Evolutionary conservation across 2,888 invertebrate genomes (phyloP).

Genomic region (Tetragnatha montana): DNA sequence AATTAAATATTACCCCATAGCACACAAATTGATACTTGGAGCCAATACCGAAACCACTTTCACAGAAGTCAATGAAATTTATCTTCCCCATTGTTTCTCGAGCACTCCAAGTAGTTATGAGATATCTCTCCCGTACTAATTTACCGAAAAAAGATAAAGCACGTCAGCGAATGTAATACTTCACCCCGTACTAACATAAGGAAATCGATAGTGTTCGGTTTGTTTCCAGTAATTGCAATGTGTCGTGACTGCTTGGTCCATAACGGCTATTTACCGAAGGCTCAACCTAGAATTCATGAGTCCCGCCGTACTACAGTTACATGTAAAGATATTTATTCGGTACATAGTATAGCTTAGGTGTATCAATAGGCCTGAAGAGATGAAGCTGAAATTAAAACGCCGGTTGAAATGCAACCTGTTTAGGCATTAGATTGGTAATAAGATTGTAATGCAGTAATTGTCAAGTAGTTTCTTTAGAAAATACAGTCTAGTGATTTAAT

Average conservation of each 20-base stretch:
- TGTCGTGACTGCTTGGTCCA: constrained; percentile 18
- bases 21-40: not conserved
- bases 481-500: too few species aligned
- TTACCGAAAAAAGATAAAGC: constrained; percentile 1
- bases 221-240: constrained; percentile 19
- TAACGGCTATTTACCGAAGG: constrained; percentile 28
- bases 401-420: too few species aligned
- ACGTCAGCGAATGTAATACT: not conserved
- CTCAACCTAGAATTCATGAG: constrained; percentile 31
- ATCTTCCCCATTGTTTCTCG: not conserved
- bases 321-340: constrained; percentile 16
- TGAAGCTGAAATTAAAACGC: not conserved
- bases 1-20: too few species aligned
- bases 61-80: not conserved
- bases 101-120: not conserved
- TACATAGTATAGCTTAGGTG: not conserved
- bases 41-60: not conserved
- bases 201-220: not conserved
- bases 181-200: not conserved
- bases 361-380: not conserved
- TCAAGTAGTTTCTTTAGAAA: too few species aligned
- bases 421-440: too few species aligned
- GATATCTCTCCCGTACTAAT: not conserved
- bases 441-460: too few species aligned
- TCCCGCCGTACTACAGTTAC: not conserved